Base-by-base conservation (phyloP, 1,140 invertebrate genomes). In the Saccostrea echinata region DNA sequence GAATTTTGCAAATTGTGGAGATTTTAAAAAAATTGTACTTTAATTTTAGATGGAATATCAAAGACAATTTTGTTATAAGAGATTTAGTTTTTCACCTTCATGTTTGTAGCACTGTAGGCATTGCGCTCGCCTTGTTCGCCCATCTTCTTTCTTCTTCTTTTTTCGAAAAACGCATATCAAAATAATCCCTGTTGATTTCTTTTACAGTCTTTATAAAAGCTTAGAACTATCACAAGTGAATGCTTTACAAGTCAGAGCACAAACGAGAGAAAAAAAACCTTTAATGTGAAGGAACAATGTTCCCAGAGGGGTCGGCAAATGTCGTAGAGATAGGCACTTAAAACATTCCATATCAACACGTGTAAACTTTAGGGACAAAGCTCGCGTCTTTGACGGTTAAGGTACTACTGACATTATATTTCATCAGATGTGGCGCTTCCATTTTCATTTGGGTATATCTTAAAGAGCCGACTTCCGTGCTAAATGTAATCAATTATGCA, bases 401-500 rank as follows among this genome's bases (percentile, higher is more conserved):
- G 68, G 27, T 30, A 76, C 68, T 27, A 30, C 16, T 76, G 68
- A 30, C 68, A 76, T 76, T 76, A 76, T 76, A 27, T 76, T 27
- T 30, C 68, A 27, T 30, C 68, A 33, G 30, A 76, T 30, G 9
- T 11, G 27, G 27, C 68, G 24, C 68, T 12, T 33, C 9, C 68
- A 30, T 76, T 76, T 76, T 33, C 68, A 76, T 76, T 27, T 30
- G 68, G 68, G 68, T 33, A 33, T 76, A 30, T 76, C 68, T 76
- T 76, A 12, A 76, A 76, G 68, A 30, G 68, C 68, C 33, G 27
- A 76, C 24, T 13, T 76, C 13, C 68, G 68, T 76, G 68, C 68
- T 33, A 27, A 33, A 76, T 76, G 68, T 33, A 76, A 76, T 76
- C 30, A 76, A 76, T 76, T 30, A 76, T 76, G 68, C 68, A 76